These are phyloP conservation scores for Gulo gulo DNA, from an alignment of 2,113 vertebrate genomes.

Conservation along the genomic window DNA sequence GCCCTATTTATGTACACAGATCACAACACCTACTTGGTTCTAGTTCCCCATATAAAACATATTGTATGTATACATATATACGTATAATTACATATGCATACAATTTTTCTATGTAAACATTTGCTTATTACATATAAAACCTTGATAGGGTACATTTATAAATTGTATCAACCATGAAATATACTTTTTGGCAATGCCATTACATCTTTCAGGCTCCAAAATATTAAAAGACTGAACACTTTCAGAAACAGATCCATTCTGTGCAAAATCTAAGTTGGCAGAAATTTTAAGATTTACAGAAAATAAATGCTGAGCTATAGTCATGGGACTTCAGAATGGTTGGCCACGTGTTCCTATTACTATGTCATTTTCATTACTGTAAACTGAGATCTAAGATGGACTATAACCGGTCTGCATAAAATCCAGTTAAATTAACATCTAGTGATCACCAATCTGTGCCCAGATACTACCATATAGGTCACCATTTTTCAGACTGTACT, in stretches of 20 bases:
- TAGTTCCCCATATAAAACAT: not conserved
- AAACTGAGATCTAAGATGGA: not conserved
- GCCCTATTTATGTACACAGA: not conserved
- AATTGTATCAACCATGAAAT: not conserved
- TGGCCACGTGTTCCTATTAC: not conserved
- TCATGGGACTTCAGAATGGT: not conserved
- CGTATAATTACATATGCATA: not conserved
- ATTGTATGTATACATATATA: not conserved
- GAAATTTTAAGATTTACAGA: not conserved
- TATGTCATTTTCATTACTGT: not conserved
- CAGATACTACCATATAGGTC: not conserved
- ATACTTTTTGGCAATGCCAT: not conserved
- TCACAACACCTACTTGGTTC: not conserved
- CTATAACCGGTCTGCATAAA: not conserved
- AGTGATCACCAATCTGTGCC: not conserved
- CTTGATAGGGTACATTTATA: not conserved
- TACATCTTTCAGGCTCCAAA: not conserved
- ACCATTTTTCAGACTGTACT: not conserved
- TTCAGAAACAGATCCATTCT: not conserved
- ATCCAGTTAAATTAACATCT: not conserved
- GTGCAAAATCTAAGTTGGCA: not conserved
- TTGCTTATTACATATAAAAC: not conserved
- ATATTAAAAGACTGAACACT: not conserved
- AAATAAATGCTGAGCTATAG: not conserved
- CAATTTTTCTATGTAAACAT: not conserved